A percentile compares a stretch with the other conserved stretches of the same genome.
Evolutionary conservation across 2,113 vertebrate genomes (phyloP).

Genomic region (Stegostoma tigrinum): DNA sequence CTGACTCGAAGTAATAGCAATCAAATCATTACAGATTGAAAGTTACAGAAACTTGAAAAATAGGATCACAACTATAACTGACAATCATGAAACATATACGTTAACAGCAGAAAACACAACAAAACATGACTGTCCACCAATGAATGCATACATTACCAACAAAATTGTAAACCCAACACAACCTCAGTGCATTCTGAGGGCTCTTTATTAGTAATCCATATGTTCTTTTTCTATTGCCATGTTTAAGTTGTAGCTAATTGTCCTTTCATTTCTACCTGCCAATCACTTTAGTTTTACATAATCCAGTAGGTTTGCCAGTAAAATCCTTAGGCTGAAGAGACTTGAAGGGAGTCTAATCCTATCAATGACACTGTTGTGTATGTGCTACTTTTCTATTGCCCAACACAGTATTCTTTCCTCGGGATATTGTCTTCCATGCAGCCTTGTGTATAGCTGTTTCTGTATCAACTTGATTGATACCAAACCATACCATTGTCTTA

Average conservation of each 20-base stretch:
- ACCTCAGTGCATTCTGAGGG: not conserved
- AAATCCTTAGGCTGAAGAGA: not conserved
- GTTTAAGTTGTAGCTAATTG: not conserved
- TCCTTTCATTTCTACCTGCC: not conserved
- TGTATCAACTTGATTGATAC: not conserved
- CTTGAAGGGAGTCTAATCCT: not conserved
- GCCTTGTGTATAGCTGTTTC: not conserved
- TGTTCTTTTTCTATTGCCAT: not conserved
- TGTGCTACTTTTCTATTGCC: not conserved
- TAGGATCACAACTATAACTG: not conserved
- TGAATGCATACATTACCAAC: not conserved
- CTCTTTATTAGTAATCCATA: not conserved
- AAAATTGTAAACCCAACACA: not conserved
- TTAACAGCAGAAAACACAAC: not conserved
- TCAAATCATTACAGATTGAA: not conserved
- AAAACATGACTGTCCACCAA: not conserved
- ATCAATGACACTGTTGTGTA: not conserved
- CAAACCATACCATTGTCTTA: not conserved
- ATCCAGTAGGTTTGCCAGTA: not conserved
- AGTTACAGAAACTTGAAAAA: not conserved
- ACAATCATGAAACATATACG: not conserved
- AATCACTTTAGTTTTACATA: not conserved
- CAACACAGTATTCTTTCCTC: not conserved
- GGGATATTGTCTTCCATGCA: not conserved
- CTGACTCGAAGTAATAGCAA: not conserved